These are phyloP conservation scores for Rhinopomastus cyanomelas DNA, from an alignment of 2,113 vertebrate species.

Conservation along the genomic window DNA sequence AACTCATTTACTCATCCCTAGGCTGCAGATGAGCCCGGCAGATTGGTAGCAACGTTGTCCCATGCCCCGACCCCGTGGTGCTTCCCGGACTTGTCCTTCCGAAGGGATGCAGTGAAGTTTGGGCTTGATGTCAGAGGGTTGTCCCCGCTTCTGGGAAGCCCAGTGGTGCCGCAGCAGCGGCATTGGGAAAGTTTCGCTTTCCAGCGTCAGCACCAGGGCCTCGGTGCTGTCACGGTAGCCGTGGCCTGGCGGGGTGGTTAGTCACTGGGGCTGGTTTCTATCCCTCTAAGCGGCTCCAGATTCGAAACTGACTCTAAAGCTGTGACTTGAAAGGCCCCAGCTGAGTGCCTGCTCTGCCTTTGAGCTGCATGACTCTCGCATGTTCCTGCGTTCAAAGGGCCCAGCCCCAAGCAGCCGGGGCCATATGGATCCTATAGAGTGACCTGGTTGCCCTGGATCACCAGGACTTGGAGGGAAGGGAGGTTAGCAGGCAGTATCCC, in stretches of 20 bases:
- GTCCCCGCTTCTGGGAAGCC: not conserved
- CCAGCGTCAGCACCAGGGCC: not conserved
- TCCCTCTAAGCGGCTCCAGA: slow-evolving; percentile 60
- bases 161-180: not conserved
- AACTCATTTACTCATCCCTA: not conserved
- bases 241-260: not conserved
- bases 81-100: fast-evolving
- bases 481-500: not conserved
- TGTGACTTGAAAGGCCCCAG: slow-evolving; percentile 29
- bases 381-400: not conserved
- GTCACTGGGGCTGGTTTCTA: slow-evolving; percentile 7
- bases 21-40: not conserved
- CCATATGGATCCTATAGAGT: slow-evolving; percentile 17
- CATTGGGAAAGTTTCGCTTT: not conserved
- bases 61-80: fast-evolving
- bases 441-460: not conserved
- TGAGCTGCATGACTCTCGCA: not conserved
- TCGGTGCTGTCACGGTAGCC: slow-evolving; percentile 24
- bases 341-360: slow-evolving; percentile 12
- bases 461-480: not conserved
- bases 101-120: not conserved
- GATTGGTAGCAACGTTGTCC: not conserved
- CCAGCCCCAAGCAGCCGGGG: not conserved
- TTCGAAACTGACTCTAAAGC: slow-evolving; percentile 25
- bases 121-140: not conserved